Percentiles rank a stretch among this genome's conserved stretches.
Evolutionary conservation across 2,888 invertebrate genomes (phyloP).

Genomic region (Gryllus longicercus): DNA sequence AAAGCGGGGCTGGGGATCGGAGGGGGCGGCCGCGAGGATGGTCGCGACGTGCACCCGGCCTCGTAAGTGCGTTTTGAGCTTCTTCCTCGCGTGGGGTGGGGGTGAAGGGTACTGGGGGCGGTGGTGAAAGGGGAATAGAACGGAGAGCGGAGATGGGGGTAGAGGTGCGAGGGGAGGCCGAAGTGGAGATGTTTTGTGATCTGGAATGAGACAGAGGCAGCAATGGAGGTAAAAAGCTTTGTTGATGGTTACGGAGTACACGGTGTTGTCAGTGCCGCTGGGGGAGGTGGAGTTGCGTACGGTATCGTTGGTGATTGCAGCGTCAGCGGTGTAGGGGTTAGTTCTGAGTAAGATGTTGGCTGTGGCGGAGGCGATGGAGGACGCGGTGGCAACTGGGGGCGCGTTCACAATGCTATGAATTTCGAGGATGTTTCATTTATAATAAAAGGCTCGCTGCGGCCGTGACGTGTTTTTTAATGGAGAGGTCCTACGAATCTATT

Average conservation of each 20-base stretch:
- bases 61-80: neutral
- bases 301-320: no score
- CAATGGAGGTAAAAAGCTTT: no score
- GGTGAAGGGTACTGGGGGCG: neutral
- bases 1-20: neutral
- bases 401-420: conserved; percentile 4
- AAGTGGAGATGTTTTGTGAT: no score
- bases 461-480: neutral
- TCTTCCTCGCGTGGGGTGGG: neutral
- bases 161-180: no score
- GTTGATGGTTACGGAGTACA: no score
- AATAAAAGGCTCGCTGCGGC: neutral
- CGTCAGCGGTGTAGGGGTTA: no score
- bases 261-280: no score
- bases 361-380: neutral
- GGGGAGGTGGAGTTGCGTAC: no score
- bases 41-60: neutral
- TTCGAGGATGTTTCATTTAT: neutral
- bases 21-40: neutral
- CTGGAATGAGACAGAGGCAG: no score
- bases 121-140: neutral
- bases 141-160: no score
- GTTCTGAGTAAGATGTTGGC: neutral
- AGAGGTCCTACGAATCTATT: neutral
- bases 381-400: neutral